phyloP scores from a whole-genome alignment of 2,113 vertebrate genomes.

The Panthera uncia region DNA sequence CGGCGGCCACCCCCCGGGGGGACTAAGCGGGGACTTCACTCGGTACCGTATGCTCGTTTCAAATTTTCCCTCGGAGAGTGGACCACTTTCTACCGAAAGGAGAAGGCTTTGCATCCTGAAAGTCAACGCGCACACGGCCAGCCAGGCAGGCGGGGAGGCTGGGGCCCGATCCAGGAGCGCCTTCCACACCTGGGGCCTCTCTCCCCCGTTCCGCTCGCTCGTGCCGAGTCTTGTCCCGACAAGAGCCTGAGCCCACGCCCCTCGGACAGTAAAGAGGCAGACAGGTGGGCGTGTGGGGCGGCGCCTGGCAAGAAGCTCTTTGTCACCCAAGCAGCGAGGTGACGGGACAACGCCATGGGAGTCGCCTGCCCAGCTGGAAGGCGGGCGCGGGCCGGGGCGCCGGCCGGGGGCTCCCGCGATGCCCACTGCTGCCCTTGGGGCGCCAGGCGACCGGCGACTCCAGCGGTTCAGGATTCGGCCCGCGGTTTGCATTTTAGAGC shows the following conservation, averaged over 20 bases:
- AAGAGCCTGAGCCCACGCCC: accelerated
- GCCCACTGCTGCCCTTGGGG: too few relatives aligned
- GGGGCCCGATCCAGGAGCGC: background rate
- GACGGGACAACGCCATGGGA: too few relatives aligned
- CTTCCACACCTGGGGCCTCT: accelerated
- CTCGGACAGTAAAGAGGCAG: background rate
- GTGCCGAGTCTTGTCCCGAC: background rate
- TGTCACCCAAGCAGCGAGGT: background rate
- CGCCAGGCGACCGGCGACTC: too few relatives aligned
- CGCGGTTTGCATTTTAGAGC: background rate
- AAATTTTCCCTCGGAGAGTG: accelerated
- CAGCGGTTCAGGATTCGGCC: too few relatives aligned
- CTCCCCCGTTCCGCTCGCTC: background rate
- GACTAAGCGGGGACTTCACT: background rate
- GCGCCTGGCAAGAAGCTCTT: background rate
- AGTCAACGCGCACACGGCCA: background rate
- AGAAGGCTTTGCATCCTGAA: background rate
- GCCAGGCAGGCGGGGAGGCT: background rate
- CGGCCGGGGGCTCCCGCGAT: background rate
- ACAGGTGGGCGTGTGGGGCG: background rate
- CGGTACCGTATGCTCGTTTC: background rate
- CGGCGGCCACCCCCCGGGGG: accelerated
- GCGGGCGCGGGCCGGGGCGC: background rate
- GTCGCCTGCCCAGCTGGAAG: background rate
- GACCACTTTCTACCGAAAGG: background rate